Conservation (phyloP, 2,797 vertebrate genomes). For the Epinephelus coioides region DNA sequence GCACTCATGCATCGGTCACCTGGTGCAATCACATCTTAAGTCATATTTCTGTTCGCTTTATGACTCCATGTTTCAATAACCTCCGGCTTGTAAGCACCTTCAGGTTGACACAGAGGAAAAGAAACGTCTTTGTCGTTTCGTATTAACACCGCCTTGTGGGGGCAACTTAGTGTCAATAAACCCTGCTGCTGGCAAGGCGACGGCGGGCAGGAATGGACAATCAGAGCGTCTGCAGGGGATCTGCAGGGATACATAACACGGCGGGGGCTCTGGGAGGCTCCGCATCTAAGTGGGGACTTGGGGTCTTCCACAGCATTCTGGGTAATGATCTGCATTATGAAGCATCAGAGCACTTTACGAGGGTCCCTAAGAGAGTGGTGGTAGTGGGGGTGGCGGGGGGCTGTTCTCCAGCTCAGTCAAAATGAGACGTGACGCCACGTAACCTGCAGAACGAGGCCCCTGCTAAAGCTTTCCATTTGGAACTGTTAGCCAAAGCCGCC, state of each 20-base stretch:
- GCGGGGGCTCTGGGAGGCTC: conserved; percentile 70
- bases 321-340: conserved; percentile 86
- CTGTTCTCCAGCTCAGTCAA: conserved; percentile 61
- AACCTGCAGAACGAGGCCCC: conserved; percentile 70
- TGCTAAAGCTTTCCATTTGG: conserved; percentile 74
- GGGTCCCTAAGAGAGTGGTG: conserved; percentile 76
- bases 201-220: conserved; percentile 77
- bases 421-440: conserved; percentile 74
- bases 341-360: conserved; percentile 84
- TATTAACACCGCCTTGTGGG: conserved; percentile 81
- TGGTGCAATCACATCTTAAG: conserved; percentile 71
- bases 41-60: conserved; percentile 79
- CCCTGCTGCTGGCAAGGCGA: conserved; percentile 66
- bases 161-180: conserved; percentile 84
- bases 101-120: conserved; percentile 67
- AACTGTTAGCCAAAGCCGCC: conserved; percentile 52
- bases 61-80: conserved; percentile 78
- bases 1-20: conserved; percentile 75
- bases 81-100: conserved; percentile 74
- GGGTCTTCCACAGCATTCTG: conserved; percentile 81
- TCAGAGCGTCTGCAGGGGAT: conserved; percentile 78
- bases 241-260: conserved; percentile 79
- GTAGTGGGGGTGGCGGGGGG: conserved; percentile 27
- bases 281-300: conserved; percentile 75
- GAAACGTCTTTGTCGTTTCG: conserved; percentile 66